Base-by-base conservation (phyloP, 30 jellyfish, hydroid and myxozoan species). In the Aurelia aurita complex sp. Pacific region DNA sequence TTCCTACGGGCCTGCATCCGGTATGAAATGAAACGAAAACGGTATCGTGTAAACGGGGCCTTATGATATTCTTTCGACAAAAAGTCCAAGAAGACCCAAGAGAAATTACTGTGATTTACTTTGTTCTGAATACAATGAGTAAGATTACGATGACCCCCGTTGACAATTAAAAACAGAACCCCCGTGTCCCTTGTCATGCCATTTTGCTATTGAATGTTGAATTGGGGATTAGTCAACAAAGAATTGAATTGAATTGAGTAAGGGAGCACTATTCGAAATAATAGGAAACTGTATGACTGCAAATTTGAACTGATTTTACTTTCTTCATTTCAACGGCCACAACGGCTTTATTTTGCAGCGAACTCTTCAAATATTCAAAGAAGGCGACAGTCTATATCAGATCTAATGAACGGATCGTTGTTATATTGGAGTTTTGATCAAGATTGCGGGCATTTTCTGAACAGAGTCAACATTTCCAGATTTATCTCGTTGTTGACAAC, bases 211-310 rank as follows among this genome's bases (percentile, higher is more conserved):
- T 77, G 52, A 29, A 23, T 77, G 67, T 77, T 77, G 52, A 29
- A 23, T 77, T 46, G 80, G 74, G 73, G 77, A 82, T 60, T 67
- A 61, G 93, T 74, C 87, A 84, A 84, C 64, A 73, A 73, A 84
- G 88, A 84, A 74, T 84, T 84, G 93, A 73, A 68, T 84, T 84
- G 93, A 66, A 64, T 73, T 83, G 92, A 73, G 62, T 73, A 72
- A 69, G 66, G 33, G 67, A 63, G 51, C 93, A 73, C 82, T 73
- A 64, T 8, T 42, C 52, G 76, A 46, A 69, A 74, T 60, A 43
- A 76, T 62, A 55, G 57, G 72, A 52, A 69, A 29, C 86, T 70
- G 81, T 68, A 84, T 77, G 87, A 40, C 62, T 33, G 35, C 82
- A 29, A 18, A 61, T 73, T 62, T 74, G 74, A 62, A 82, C 69